Evolutionary conservation across 2,888 invertebrate genomes (phyloP).

Genomic region (Sylvicola fuscatus): DNA sequence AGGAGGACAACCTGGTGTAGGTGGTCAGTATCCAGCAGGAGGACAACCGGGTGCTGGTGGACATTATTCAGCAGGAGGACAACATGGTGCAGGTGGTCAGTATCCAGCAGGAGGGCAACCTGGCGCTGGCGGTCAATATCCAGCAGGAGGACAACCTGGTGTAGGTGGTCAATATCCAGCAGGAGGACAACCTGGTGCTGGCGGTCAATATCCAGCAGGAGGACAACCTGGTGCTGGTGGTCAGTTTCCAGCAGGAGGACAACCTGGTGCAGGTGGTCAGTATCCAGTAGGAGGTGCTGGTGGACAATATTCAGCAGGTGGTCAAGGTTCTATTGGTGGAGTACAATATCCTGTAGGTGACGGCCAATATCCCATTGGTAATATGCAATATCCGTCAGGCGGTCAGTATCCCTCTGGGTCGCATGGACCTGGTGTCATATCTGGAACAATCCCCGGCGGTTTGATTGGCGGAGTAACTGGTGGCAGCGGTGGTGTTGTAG

Average conservation of each 20-base stretch:
- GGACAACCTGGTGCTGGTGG: not conserved
- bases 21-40: not conserved
- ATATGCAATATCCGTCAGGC: not conserved
- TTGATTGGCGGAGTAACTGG: not conserved
- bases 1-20: not conserved
- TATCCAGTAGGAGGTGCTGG: not conserved
- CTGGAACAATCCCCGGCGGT: not conserved
- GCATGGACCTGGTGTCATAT: too few relatives aligned
- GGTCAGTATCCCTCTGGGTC: not conserved
- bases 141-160: not conserved
- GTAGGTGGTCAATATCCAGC: slow-evolving; percentile 3
- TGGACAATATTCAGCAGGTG: not conserved
- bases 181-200: not conserved
- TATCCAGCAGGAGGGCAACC: not conserved
- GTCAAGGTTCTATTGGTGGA: not conserved
- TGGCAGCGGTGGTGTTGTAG: slow-evolving; percentile 1
- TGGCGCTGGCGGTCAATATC: not conserved
- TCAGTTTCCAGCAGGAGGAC: not conserved
- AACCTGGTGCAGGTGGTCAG: not conserved
- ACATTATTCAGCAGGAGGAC: not conserved
- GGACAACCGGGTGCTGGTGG: slow-evolving; percentile 1
- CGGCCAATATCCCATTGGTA: not conserved
- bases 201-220: slow-evolving; percentile 1
- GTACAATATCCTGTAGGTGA: not conserved
- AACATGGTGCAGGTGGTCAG: not conserved